Evolutionary conservation across 2,888 invertebrate genomes (phyloP).

Genomic region (Eupithecia dodoneata): DNA sequence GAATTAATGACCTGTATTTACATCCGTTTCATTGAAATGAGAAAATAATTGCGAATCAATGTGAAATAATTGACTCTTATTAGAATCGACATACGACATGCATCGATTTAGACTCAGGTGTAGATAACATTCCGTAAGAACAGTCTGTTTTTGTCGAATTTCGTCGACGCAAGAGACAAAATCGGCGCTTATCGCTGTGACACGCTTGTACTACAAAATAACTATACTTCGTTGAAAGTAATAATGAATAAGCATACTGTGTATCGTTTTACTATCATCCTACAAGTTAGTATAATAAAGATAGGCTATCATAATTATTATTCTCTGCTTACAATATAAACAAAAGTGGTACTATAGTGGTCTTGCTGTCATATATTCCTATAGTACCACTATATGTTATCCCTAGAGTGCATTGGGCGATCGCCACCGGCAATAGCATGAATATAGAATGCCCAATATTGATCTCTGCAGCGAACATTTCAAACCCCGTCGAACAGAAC

Average conservation of each 20-base stretch:
- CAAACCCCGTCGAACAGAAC: conserved; percentile 6
- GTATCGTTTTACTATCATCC: too few relatives aligned
- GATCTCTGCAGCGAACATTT: conserved; percentile 52
- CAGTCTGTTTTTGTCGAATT: not conserved
- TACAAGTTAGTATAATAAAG: too few relatives aligned
- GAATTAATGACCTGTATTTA: conserved; percentile 42
- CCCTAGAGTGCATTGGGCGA: conserved; percentile 50
- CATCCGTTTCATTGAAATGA: not conserved
- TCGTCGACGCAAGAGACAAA: not conserved
- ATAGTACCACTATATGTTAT: not conserved
- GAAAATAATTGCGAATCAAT: conserved; percentile 2
- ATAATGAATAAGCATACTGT: too few relatives aligned
- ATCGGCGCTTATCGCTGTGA: not conserved
- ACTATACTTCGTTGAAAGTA: too few relatives aligned
- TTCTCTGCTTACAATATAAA: not conserved
- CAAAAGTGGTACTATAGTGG: not conserved
- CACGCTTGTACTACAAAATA: too few relatives aligned
- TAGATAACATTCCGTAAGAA: not conserved
- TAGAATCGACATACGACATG: not conserved
- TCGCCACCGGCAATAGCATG: conserved; percentile 55
- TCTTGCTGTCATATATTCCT: conserved; percentile 4
- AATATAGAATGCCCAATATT: conserved; percentile 67
- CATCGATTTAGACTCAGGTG: not conserved
- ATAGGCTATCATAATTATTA: too few relatives aligned
- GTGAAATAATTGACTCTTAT: conserved; percentile 19